phyloP scores from a whole-genome alignment of 2,113 vertebrate species.

The Pedionomus torquatus region DNA sequence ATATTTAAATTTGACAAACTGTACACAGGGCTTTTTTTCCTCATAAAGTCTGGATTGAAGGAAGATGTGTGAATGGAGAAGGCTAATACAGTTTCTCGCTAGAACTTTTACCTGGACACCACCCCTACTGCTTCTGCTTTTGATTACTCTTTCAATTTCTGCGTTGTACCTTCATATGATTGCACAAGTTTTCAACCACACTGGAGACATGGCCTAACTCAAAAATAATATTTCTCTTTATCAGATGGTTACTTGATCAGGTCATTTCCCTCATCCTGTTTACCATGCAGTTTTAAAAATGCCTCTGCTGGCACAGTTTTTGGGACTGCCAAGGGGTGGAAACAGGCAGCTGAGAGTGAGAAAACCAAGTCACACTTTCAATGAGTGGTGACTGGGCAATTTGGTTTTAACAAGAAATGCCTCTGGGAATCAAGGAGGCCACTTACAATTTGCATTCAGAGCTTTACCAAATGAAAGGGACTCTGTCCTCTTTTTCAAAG shows the following conservation, averaged over 20 bases:
- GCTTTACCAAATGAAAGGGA: background rate
- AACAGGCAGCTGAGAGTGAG: background rate
- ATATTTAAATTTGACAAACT: background rate
- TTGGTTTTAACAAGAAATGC: background rate
- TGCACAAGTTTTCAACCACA: background rate
- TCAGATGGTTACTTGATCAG: background rate
- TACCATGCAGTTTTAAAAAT: background rate
- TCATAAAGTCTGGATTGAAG: background rate
- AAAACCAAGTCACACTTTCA: background rate
- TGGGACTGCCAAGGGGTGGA: background rate
- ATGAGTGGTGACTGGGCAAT: rapidly evolving
- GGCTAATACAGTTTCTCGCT: background rate
- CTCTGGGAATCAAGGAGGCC: background rate
- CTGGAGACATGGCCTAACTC: background rate
- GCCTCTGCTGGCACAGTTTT: background rate
- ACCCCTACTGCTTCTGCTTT: background rate
- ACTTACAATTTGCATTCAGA: background rate
- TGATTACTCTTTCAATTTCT: background rate
- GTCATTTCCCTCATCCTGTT: background rate
- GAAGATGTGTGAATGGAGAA: background rate
- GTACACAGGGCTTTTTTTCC: background rate
- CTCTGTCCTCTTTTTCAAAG: background rate
- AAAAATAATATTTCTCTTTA: background rate
- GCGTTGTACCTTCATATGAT: background rate
- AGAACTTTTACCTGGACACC: background rate